A percentile compares a stretch with the other conserved stretches of the same genome.
Conservation (phyloP, 2,888 invertebrate genomes). For the Lysandra coridon region DNA sequence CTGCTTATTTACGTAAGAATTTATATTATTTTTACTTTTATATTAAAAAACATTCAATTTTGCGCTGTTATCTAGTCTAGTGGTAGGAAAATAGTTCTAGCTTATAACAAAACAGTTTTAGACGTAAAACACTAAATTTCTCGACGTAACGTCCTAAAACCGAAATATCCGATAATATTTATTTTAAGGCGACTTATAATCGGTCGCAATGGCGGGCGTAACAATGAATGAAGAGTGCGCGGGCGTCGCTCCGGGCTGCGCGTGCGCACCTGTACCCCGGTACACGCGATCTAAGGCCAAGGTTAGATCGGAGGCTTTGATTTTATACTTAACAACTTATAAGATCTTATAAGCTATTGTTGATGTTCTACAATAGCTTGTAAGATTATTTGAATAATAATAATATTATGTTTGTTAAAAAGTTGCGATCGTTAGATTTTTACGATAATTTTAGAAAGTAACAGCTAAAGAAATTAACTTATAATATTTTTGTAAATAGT, state of each 20-base stretch:
- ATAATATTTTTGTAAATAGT: too few species aligned
- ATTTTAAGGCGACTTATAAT: slow-evolving; percentile 2
- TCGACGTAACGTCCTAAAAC: neutral
- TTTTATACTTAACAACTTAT: slow-evolving; percentile 3
- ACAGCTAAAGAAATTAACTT: too few species aligned
- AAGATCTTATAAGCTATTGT: neutral
- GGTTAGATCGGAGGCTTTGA: slow-evolving; percentile 42
- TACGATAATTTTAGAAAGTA: too few species aligned
- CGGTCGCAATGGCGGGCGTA: slow-evolving; percentile 41
- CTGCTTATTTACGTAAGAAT: neutral
- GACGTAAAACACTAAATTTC: too few species aligned
- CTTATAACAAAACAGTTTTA: too few species aligned
- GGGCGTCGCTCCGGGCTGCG: slow-evolving; percentile 67
- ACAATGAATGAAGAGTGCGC: slow-evolving; percentile 74
- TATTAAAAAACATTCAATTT: too few species aligned
- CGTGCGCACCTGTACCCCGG: slow-evolving; percentile 66
- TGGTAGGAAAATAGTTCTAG: too few species aligned
- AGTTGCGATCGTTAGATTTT: too few species aligned
- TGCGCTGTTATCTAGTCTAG: too few species aligned
- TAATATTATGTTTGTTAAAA: neutral
- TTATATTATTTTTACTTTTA: too few species aligned
- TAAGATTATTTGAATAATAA: neutral
- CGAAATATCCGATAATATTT: neutral
- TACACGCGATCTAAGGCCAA: slow-evolving; percentile 67
- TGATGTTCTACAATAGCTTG: neutral